These are phyloP conservation scores for Rhinatrema bivittatum DNA, from an alignment of 2,797 vertebrate species.

Conservation along the genomic window DNA sequence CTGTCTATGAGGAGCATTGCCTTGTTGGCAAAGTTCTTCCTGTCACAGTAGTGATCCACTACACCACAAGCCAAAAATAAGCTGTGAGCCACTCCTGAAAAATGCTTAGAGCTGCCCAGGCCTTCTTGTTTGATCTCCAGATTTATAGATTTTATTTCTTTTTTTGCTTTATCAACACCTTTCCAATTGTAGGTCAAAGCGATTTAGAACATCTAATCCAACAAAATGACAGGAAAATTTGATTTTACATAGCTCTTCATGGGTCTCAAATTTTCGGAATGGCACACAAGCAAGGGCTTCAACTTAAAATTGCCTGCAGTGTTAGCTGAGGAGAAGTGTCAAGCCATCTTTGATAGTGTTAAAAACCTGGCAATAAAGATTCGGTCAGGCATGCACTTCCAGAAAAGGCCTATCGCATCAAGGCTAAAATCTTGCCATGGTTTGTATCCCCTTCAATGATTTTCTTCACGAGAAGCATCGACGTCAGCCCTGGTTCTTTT, in stretches of 20 bases:
- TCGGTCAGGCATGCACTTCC: slow-evolving; percentile 24
- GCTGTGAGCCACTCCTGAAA: slow-evolving; percentile 25
- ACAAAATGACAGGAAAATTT: slow-evolving; percentile 18
- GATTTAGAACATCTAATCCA: too few species aligned
- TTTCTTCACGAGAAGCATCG: background rate
- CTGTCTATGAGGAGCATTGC: slow-evolving; percentile 20
- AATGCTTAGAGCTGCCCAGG: slow-evolving; percentile 17
- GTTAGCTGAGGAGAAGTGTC: slow-evolving; percentile 17
- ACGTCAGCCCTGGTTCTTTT: background rate
- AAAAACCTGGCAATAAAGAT: slow-evolving; percentile 1
- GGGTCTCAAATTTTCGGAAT: slow-evolving; percentile 10
- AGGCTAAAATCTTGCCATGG: too few species aligned
- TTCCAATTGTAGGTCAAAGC: too few species aligned
- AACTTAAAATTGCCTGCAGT: slow-evolving; percentile 21
- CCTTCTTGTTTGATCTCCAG: slow-evolving; percentile 9
- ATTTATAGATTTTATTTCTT: too few species aligned
- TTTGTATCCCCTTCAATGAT: background rate
- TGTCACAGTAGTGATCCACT: too few species aligned
- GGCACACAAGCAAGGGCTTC: slow-evolving; percentile 23
- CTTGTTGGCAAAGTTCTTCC: slow-evolving; percentile 20
- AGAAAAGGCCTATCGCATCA: slow-evolving; percentile 13
- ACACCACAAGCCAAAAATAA: slow-evolving; percentile 12
- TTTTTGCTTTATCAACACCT: too few species aligned
- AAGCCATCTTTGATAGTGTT: slow-evolving; percentile 19
- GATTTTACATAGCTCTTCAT: slow-evolving; percentile 9